Percentiles rank a stretch among this genome's conserved stretches.
Conservation (phyloP, 2,113 vertebrate species). For the Rana temporaria region DNA sequence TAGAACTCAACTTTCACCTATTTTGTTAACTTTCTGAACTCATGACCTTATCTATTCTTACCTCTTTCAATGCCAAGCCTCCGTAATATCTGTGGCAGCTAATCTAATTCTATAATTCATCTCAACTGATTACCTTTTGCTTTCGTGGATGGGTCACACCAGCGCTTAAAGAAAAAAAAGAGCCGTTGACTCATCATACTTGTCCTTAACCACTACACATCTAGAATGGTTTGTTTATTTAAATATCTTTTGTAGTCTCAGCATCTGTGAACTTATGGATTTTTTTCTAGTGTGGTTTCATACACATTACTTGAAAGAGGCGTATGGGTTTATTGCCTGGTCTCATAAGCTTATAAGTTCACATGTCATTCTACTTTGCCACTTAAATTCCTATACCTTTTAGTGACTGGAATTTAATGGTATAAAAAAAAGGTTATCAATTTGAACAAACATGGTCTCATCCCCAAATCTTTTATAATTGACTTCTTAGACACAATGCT, state of each 20-base stretch:
- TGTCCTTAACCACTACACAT: slow-evolving; percentile 12
- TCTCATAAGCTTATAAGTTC: neutral
- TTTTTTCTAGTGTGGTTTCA: neutral
- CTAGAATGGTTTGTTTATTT: neutral
- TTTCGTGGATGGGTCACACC: slow-evolving; percentile 19
- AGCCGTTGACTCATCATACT: slow-evolving; percentile 8
- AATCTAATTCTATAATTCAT: slow-evolving; percentile 17
- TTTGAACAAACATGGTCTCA: too few relatives aligned
- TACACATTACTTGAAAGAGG: neutral
- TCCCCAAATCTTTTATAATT: too few relatives aligned
- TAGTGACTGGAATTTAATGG: too few relatives aligned
- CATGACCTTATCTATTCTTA: neutral
- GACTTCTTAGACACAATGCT: too few relatives aligned
- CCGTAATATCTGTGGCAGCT: neutral
- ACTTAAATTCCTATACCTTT: too few relatives aligned
- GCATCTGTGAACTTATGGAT: neutral
- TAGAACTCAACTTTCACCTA: neutral
- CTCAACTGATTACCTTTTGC: slow-evolving; percentile 16
- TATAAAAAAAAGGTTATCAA: too few relatives aligned
- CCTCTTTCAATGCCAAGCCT: neutral
- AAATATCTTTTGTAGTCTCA: neutral
- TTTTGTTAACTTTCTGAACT: neutral
- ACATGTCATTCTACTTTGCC: too few relatives aligned
- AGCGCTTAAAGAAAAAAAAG: neutral
- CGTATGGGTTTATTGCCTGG: neutral